Evolutionary conservation across 2,113 vertebrate genomes (phyloP), one percentile per base, ranked within the genome.

Genomic region (Upupa epops): DNA sequence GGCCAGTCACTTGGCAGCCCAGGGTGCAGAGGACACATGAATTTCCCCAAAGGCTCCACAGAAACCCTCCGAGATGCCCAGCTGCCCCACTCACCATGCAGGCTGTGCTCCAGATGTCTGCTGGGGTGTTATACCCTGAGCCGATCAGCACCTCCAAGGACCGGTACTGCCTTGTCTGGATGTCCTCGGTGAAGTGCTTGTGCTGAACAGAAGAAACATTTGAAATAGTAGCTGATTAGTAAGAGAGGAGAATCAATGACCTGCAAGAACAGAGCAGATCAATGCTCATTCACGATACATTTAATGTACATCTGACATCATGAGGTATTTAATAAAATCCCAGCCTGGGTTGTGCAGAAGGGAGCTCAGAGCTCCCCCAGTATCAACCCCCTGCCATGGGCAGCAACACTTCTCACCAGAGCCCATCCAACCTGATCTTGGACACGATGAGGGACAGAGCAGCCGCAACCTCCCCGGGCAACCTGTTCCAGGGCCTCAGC

Each of bases 41-140:
- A 18, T 42, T 36, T 40, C n/a, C 28, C 52, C 70, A 5, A n/a
- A 10, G 2, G 12, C 22, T 56, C 29, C 2, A 1, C 29, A 42
- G 52, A 14, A 21, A 5, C 3, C 2, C 55, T 6, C 8, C 25
- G 4, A 26, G 12, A 2, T 1, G 8, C 64, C 34, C 4, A 8
- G 37, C 6, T 58, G 52, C 65, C 15, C 34, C 55, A 80, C 82
- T 97, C 98, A 99, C 99, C 99, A 99, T 99, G 96, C 99, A 99
- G 1, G 99, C 99, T 0, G 99, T 99, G 97, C 99, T 99, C 99
- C 99, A 99, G 96, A 99, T 99, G 96, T 99, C 99, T 32, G 99
- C 99, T 5, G 99, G 99, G 8, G 98, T 99, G 88, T 98, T 97
- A 45, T 99, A 99, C n/a, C 99, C 99, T 0, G 98, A 96, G 13